These are phyloP conservation scores for Timema podura DNA, from an alignment of 2,888 invertebrate species.

Conservation along the genomic window DNA sequence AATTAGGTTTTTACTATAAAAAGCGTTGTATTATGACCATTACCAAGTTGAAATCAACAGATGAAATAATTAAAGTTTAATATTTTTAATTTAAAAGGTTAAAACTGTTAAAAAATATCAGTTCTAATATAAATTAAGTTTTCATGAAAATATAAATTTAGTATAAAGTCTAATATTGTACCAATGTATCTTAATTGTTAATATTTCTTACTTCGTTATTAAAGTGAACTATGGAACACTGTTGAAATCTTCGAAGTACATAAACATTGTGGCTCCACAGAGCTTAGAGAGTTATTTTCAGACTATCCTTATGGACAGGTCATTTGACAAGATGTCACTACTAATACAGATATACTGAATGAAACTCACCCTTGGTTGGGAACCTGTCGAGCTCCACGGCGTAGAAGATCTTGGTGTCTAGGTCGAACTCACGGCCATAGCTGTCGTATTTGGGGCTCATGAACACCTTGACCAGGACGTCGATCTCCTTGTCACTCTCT, in stretches of 20 bases:
- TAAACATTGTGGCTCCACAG: no score
- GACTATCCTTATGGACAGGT: no score
- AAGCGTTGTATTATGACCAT: neutral
- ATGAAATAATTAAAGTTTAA: neutral
- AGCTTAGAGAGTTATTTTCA: no score
- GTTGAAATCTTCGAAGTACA: no score
- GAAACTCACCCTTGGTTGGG: conserved; percentile 48
- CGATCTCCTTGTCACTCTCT: conserved; percentile 54
- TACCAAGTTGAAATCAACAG: neutral
- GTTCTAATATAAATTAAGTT: no score
- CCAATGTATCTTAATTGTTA: no score
- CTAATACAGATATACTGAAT: neutral
- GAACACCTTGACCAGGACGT: conserved; percentile 61
- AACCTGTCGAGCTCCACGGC: conserved; percentile 62
- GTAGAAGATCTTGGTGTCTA: conserved; percentile 55
- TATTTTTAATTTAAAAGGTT: neutral
- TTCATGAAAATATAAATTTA: no score
- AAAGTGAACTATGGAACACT: no score
- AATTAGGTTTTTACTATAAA: neutral
- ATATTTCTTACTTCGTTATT: no score
- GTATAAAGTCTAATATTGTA: no score
- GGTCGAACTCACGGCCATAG: conserved; percentile 48
- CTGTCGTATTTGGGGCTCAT: conserved; percentile 66
- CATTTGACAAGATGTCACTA: no score
- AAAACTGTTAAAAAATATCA: no score